Evolutionary conservation across 2,888 invertebrate genomes (phyloP), one percentile per base, ranked within the genome.

Genomic region (Euclidia mi): DNA sequence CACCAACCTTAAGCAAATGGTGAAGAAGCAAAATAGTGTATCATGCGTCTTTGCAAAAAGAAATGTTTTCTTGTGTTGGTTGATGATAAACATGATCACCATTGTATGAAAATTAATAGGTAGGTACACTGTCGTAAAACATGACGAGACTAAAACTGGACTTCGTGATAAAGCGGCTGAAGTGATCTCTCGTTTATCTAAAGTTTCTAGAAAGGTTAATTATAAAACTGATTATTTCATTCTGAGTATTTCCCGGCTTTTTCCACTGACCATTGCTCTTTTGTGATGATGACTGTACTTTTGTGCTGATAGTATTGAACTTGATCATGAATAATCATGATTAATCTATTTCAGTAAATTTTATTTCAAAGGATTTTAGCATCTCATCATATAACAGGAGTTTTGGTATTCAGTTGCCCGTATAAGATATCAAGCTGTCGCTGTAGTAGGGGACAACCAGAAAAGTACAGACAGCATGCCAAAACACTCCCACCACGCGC

Each of bases 401-500:
- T 2, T 25, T 25, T 7, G 6, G 7, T 31, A 15, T 29, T 31
- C 12, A 34, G 32, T 34, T 20, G 12, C 15, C 35, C 3, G 3
- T 15, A 0, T 15, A 35, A 1, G 35, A 15, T 18, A 18, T 3
- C 38, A 14, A 14, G 6, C 14, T 44, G 12, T 35, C 11, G 7
- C 14, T 11, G 15, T 7, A 38, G 2, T 2, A 25, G 18, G 17
- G n/a, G 11, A 17, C 32, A 32, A 14, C 55, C 48, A 73, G 50
- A 65, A 57, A 57, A 41, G 58, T 65, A 61, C 53, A 60, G 63
- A 64, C 46, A 65, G 57, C 53, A 62, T 64, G 68, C 75, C 74
- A 81, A 76, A 80, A 76, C 74, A 77, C 66, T 73, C 76, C 71
- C 71, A 65, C 70, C 52, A 56, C 49, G 35, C 11, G 44, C 55